A percentile compares a stretch with the other conserved stretches of the same genome.
Conservation (phyloP, 2,113 vertebrate genomes). For the Nicator chloris region DNA sequence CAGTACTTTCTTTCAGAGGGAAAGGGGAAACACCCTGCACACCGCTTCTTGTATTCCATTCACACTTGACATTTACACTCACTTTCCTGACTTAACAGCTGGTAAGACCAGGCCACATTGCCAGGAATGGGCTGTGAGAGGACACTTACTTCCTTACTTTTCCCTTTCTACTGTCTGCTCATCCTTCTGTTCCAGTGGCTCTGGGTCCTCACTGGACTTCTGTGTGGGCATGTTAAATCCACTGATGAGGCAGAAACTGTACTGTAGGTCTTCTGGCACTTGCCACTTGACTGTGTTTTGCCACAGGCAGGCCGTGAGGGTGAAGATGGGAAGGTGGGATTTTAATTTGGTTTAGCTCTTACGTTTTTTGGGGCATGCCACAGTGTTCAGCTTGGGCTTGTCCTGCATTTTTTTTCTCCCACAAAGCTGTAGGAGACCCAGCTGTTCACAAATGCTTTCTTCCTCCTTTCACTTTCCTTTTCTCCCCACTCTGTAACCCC, state of each 20-base stretch:
- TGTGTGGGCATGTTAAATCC: background rate
- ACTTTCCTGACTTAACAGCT: background rate
- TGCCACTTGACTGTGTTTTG: background rate
- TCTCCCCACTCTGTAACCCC: fast-evolving
- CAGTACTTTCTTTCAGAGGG: background rate
- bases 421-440: background rate
- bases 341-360: background rate
- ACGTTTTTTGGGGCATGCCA: background rate
- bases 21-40: background rate
- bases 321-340: background rate
- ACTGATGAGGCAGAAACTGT: background rate
- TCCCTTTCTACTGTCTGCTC: background rate
- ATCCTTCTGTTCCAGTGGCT: background rate
- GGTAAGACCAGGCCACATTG: background rate
- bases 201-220: background rate
- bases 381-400: background rate
- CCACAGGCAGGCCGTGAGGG: background rate
- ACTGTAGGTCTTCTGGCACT: background rate
- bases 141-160: background rate
- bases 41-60: background rate
- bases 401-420: background rate
- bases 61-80: background rate
- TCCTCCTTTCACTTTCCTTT: background rate
- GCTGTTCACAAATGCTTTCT: background rate
- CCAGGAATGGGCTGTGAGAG: background rate